phyloP scores from a whole-genome alignment of 2,888 invertebrate species.

The Dicranocentrus wangi region DNA sequence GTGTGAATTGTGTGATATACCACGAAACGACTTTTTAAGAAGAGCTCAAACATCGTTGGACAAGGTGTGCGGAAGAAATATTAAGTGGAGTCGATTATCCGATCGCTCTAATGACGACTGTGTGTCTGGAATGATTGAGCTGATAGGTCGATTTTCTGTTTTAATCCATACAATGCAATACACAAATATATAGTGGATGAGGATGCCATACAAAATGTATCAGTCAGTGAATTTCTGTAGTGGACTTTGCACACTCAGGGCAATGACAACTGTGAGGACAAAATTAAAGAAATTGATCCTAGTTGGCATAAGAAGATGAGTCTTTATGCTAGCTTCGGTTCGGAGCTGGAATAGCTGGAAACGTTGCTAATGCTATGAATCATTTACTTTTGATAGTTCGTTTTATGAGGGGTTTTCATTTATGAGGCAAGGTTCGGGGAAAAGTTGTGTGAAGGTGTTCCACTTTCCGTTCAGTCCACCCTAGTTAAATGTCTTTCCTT shows the following conservation, averaged over 20 bases:
- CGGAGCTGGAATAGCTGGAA: neutral
- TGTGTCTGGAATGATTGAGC: constrained; percentile 11
- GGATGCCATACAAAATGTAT: neutral
- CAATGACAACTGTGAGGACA: neutral
- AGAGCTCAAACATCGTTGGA: neutral
- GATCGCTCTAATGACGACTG: constrained; percentile 17
- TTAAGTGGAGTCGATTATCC: constrained; percentile 29
- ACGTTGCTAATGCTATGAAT: neutral
- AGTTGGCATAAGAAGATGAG: neutral
- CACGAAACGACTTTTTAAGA: no score
- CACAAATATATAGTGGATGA: neutral
- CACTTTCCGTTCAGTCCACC: neutral
- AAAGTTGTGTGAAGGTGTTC: neutral
- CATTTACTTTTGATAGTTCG: no score
- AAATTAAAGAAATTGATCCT: neutral
- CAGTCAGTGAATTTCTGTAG: no score
- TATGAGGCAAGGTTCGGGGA: no score
- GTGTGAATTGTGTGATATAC: no score
- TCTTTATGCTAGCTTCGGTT: neutral
- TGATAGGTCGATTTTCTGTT: constrained; percentile 49
- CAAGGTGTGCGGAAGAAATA: neutral
- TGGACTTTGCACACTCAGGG: no score
- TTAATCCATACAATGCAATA: neutral
- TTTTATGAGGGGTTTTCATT: no score
- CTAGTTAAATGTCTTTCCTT: neutral